phyloP scores from a whole-genome alignment of 2,113 vertebrate species.

The Anser brachyrhynchus region DNA sequence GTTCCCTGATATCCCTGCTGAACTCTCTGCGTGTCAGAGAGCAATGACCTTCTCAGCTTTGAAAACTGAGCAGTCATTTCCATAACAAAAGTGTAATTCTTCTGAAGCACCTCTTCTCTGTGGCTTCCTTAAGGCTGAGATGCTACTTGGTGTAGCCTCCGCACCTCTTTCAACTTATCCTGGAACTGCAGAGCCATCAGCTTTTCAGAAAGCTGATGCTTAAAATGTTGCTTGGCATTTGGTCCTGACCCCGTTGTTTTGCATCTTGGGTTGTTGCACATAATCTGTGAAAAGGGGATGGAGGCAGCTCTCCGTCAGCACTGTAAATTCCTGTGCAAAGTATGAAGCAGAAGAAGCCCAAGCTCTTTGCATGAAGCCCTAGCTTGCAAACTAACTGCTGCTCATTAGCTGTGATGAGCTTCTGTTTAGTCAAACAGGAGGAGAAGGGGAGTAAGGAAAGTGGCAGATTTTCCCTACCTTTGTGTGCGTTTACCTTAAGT shows the following conservation, averaged over 20 bases:
- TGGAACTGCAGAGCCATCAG: neutral
- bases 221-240: neutral
- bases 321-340: neutral
- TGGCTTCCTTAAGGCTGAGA: neutral
- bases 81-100: neutral
- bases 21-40: neutral
- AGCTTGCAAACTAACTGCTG: neutral
- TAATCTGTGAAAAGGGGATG: neutral
- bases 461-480: neutral
- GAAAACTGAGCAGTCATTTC: neutral
- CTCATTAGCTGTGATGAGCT: neutral
- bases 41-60: neutral
- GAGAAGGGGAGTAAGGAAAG: neutral
- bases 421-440: neutral
- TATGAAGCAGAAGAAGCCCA: neutral
- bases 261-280: neutral
- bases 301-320: neutral
- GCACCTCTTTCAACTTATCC: neutral
- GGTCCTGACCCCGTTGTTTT: neutral
- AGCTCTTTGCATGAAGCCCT: neutral
- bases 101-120: neutral
- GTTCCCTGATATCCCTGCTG: slow-evolving; percentile 3
- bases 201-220: neutral
- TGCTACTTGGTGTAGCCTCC: neutral
- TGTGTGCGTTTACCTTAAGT: neutral